Conservation (phyloP, 2,797 vertebrate species). For the Chloroceryle amazona region DNA sequence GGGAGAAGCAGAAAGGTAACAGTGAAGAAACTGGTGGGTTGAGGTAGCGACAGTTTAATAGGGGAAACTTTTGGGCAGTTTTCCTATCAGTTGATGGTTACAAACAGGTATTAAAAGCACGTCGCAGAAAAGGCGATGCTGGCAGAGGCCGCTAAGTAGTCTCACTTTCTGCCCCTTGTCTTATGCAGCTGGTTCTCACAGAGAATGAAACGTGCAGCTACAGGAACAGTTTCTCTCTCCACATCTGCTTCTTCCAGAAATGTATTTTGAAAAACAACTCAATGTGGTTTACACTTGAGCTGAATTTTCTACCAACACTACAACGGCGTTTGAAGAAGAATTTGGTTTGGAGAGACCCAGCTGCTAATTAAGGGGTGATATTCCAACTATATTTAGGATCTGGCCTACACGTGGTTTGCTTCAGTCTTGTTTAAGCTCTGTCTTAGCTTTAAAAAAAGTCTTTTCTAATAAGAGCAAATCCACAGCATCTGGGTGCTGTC, state of each 20-base stretch:
- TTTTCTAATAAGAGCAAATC: not conserved
- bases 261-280: not conserved
- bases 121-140: not conserved
- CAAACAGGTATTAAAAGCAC: not conserved
- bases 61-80: not conserved
- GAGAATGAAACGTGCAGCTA: not conserved
- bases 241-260: not conserved
- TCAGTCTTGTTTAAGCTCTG: not conserved
- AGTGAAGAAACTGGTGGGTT: not conserved
- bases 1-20: not conserved
- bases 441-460: not conserved
- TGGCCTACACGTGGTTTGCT: not conserved
- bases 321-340: constrained; percentile 10
- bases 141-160: not conserved
- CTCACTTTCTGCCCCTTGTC: not conserved
- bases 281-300: not conserved
- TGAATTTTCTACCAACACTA: constrained; percentile 10
- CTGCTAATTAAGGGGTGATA: not conserved
- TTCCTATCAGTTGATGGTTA: not conserved
- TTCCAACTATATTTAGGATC: not conserved
- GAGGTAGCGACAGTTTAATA: not conserved
- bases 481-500: not conserved
- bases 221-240: not conserved
- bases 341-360: not conserved
- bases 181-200: not conserved